phyloP scores from a whole-genome alignment of 2,888 invertebrate genomes.

The Ypsolopha scabrella region DNA sequence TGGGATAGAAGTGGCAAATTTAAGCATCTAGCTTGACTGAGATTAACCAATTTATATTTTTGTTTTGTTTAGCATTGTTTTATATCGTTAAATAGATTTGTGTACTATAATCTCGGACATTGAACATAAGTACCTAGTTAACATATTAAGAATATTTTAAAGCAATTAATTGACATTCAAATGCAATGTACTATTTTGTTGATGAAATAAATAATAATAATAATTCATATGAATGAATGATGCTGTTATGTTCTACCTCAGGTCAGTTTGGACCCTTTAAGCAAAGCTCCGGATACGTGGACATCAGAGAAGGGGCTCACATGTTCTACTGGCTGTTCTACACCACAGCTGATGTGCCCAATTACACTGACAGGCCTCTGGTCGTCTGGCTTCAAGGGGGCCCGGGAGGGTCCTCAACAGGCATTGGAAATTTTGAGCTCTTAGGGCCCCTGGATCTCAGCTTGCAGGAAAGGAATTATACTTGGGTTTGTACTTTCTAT shows the following conservation, averaged over 20 bases:
- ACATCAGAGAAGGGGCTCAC: conserved; percentile 79
- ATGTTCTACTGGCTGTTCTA: conserved; percentile 93
- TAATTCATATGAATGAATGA: too few species aligned
- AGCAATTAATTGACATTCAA: too few species aligned
- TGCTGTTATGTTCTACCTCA: conserved; percentile 12
- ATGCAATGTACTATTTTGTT: too few species aligned
- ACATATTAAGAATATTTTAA: too few species aligned
- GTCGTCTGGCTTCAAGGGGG: conserved; percentile 93
- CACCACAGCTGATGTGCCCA: conserved; percentile 72
- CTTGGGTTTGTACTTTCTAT: conserved; percentile 72
- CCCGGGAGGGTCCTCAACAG: conserved; percentile 84
- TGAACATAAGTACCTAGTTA: too few species aligned
- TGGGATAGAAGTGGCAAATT: too few species aligned
- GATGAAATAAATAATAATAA: too few species aligned
- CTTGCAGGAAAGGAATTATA: conserved; percentile 75
- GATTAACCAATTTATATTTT: too few species aligned
- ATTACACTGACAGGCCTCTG: conserved; percentile 76
- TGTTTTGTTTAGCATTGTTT: too few species aligned
- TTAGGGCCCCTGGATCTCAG: conserved; percentile 78
- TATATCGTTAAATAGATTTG: too few species aligned
- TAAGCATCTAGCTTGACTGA: too few species aligned
- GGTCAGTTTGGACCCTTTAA: conserved; percentile 70
- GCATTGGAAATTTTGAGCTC: conserved; percentile 89
- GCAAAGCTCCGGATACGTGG: conserved; percentile 81
- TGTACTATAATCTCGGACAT: too few species aligned